These are phyloP conservation scores for Athalia circularis DNA, from an alignment of 2,888 invertebrate species.

Conservation along the genomic window DNA sequence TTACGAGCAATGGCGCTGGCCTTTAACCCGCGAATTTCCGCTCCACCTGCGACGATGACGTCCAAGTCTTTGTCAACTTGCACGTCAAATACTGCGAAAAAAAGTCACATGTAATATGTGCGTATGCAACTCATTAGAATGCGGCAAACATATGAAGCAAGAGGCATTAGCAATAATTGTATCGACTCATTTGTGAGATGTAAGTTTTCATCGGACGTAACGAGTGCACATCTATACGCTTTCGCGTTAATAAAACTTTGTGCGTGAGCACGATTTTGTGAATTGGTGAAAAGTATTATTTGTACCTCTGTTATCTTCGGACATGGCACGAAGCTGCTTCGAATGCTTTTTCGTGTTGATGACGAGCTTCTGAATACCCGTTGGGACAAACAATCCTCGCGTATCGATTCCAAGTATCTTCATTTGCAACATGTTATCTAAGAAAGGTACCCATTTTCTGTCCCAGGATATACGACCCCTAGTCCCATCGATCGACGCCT, in stretches of 20 bases:
- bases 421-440: conserved; percentile 83
- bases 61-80: conserved; percentile 54
- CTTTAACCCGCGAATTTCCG: conserved; percentile 85
- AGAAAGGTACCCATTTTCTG: conserved; percentile 81
- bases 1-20: conserved; percentile 85
- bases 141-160: neutral
- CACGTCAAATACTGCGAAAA: conserved; percentile 69
- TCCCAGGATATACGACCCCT: conserved; percentile 76
- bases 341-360: conserved; percentile 76
- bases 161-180: neutral
- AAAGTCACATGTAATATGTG: neutral
- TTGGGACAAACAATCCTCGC: conserved; percentile 77
- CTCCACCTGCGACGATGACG: conserved; percentile 81
- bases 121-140: neutral
- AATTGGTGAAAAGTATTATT: neutral
- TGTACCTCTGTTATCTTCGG: conserved; percentile 63
- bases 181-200: conserved; percentile 10
- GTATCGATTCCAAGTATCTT: conserved; percentile 74
- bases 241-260: neutral
- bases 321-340: conserved; percentile 59
- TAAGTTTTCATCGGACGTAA: neutral
- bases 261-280: no score
- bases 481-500: conserved; percentile 72
- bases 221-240: neutral
- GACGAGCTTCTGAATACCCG: conserved; percentile 76